phyloP scores from a whole-genome alignment of 2,888 invertebrate genomes.

The Caenorhabditis sulstoni region DNA sequence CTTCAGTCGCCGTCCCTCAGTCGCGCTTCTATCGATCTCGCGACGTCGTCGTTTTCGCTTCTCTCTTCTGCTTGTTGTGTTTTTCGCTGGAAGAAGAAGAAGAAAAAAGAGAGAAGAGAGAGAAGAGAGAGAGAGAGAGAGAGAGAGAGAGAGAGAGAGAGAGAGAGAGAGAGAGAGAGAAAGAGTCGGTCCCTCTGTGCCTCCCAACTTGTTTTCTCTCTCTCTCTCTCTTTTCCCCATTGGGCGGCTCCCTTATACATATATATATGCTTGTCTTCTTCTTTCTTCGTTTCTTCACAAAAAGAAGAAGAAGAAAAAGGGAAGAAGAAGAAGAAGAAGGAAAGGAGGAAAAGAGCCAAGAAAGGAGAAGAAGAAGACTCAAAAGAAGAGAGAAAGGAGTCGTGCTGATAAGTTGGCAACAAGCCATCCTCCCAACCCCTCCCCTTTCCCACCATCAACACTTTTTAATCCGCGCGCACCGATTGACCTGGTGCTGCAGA shows the following conservation, averaged over 20 bases:
- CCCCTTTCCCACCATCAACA: neutral
- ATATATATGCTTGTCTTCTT: conserved; percentile 26
- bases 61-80: conserved; percentile 14
- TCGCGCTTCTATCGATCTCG: conserved; percentile 15
- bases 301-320: conserved; percentile 7
- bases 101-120: too few relatives aligned
- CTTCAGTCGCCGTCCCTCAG: conserved; percentile 14
- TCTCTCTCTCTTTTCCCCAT: conserved; percentile 14
- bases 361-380: conserved; percentile 1
- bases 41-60: neutral
- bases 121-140: too few relatives aligned
- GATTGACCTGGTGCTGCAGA: neutral
- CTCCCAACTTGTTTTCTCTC: conserved; percentile 10
- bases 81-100: conserved; percentile 2
- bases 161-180: neutral
- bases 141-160: too few relatives aligned
- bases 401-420: conserved; percentile 43
- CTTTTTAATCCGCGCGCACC: neutral
- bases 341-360: neutral
- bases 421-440: conserved; percentile 17
- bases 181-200: conserved; percentile 7
- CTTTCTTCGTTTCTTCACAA: neutral
- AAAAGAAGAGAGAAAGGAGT: conserved; percentile 7
- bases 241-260: conserved; percentile 16
- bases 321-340: conserved; percentile 14